Evolutionary conservation across 2,113 vertebrate species (phyloP), one percentile per base, ranked within the genome.

Genomic region (Pachycephala philippinensis): DNA sequence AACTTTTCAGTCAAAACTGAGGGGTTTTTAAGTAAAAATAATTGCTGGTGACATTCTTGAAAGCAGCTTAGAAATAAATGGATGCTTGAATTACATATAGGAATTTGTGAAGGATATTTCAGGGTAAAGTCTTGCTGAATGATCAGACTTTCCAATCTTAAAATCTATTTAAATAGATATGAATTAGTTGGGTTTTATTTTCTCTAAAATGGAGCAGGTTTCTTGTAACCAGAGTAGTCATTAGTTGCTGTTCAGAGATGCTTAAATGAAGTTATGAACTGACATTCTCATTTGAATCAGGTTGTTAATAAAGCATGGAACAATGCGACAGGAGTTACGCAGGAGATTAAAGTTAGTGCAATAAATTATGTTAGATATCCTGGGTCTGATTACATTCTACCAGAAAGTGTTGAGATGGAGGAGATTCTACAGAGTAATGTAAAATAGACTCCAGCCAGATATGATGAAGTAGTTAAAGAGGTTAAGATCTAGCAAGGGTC

Each of bases 31-130:
- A 85, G 30, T 54, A 31, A 63, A 90, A 88, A 57, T 85, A 86
- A 89, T 87, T 81, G 39, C 50, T 63, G 47, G 33, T 77, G 83
- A 57, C 53, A 57, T 75, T 89, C 49, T 72, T 72, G 72, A 95
- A 96, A 96, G 56, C 37, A 75, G 16, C 37, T 89, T 84, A 57
- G 88, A 92, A 89, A 71, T 88, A 90, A 91, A 77, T 52, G 47
- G 22, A 19, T 81, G 13, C 66, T 96, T 92, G 60, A 82, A 52
- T 92, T 94, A 81, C 47, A 11, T 86, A 23, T 11, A 59, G 50
- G 39, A 63, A 90, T 83, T 91, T 83, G 35, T 70, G 64, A 45
- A 85, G 64, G 22, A 74, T 12, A 15, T 90, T 84, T 83, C 30
- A 31, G 47, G 42, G 28, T 91, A 31, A 63, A 74, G 66, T 66